These are phyloP conservation scores for Hedychridium roseum DNA, from an alignment of 2,888 invertebrate genomes.

Conservation along the genomic window DNA sequence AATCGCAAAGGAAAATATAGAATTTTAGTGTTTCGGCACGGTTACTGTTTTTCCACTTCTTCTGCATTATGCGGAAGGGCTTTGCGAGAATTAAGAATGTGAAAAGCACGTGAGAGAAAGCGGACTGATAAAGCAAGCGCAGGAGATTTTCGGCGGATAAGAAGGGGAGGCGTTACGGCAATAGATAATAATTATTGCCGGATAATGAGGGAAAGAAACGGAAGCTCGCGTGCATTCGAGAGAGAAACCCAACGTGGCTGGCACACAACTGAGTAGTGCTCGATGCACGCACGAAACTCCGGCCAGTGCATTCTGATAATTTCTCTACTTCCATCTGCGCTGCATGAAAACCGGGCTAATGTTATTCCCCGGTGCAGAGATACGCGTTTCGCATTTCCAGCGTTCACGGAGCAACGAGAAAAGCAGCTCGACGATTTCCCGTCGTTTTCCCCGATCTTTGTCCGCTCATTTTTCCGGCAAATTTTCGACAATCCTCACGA, in stretches of 20 bases:
- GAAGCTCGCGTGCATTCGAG: slow-evolving; percentile 41
- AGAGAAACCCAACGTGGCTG: slow-evolving; percentile 34
- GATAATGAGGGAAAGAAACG: slow-evolving; percentile 39
- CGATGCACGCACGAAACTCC: slow-evolving; percentile 31
- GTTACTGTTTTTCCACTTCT: too few relatives aligned
- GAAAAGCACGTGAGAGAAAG: slow-evolving; percentile 1
- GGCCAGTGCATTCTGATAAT: slow-evolving; percentile 39
- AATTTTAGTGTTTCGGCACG: too few relatives aligned
- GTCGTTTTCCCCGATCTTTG: background rate
- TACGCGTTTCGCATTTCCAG: background rate
- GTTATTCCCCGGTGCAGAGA: background rate
- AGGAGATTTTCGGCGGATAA: slow-evolving; percentile 29
- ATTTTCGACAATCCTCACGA: slow-evolving; percentile 2
- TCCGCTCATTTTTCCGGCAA: background rate
- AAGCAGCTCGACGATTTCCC: background rate
- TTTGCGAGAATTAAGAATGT: background rate
- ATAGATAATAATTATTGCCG: slow-evolving; percentile 45
- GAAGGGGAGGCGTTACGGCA: slow-evolving; percentile 34
- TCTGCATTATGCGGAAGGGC: too few relatives aligned
- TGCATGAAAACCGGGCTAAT: background rate
- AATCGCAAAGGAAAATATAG: too few relatives aligned
- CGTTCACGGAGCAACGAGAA: background rate
- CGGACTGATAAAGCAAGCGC: slow-evolving; percentile 38
- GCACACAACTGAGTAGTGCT: too few relatives aligned
- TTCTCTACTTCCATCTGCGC: slow-evolving; percentile 8